A percentile compares a stretch with the other conserved stretches of the same genome.
phyloP scores from a whole-genome alignment of 2,113 vertebrate genomes.

The Phainopepla nitens region DNA sequence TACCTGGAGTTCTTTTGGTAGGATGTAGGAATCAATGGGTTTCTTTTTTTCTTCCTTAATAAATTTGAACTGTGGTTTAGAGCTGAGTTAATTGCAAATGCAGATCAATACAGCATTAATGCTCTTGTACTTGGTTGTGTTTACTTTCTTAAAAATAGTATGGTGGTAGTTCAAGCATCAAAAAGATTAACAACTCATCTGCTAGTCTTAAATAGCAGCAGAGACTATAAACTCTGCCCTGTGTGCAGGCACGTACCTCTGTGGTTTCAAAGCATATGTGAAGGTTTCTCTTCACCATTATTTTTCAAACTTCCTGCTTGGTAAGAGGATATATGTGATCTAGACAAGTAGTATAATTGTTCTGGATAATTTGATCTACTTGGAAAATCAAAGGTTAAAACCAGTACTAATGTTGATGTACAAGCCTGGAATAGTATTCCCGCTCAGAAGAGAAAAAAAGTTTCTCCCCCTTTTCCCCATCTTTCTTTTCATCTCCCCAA shows the following conservation, averaged over 20 bases:
- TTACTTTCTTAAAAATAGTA: not conserved
- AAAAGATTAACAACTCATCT: not conserved
- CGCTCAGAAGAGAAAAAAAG: not conserved
- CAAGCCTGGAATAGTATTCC: not conserved
- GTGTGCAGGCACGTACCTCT: not conserved
- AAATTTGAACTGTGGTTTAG: not conserved
- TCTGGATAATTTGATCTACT: not conserved
- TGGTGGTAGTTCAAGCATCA: not conserved
- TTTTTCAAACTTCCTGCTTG: not conserved
- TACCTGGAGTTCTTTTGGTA: not conserved
- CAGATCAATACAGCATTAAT: not conserved
- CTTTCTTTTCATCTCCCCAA: not conserved
- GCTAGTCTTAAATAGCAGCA: not conserved
- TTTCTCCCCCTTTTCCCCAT: not conserved
- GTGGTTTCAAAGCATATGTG: not conserved
- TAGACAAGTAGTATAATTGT: not conserved
- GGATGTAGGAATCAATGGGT: not conserved
- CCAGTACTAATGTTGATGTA: rapidly evolving
- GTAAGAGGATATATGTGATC: not conserved
- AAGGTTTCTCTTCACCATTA: not conserved
- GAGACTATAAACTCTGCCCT: not conserved
- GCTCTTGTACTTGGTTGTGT: not conserved
- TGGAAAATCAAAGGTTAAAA: not conserved
- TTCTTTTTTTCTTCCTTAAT: not conserved
- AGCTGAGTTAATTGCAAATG: not conserved